Conservation (phyloP, 2,113 vertebrate species). For the Catagonus wagneri region DNA sequence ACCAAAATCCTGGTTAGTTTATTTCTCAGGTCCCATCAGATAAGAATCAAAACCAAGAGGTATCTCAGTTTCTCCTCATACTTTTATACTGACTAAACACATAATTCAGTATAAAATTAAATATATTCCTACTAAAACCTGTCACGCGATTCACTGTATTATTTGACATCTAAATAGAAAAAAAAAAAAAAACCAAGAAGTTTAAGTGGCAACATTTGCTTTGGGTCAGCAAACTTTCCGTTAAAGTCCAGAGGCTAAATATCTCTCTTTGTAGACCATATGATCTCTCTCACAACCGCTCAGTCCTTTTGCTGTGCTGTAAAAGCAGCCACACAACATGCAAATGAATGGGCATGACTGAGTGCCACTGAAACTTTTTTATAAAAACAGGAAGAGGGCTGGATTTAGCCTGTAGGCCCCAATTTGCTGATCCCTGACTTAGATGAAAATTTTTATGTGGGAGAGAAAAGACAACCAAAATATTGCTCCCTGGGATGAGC, state of each 20-base stretch:
- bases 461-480: neutral
- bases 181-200: constrained; percentile 19
- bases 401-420: neutral
- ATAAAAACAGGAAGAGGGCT: neutral
- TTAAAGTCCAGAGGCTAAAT: neutral
- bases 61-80: constrained; percentile 45
- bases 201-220: neutral
- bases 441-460: constrained; percentile 4
- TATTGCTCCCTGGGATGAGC: constrained; percentile 59
- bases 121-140: constrained; percentile 14
- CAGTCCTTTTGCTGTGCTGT: neutral
- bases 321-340: neutral
- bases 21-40: constrained; percentile 25
- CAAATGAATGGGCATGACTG: neutral
- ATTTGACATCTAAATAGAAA: constrained; percentile 54
- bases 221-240: constrained; percentile 42
- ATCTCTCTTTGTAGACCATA: neutral
- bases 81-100: constrained; percentile 49
- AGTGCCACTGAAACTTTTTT: neutral
- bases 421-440: neutral
- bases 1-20: constrained; percentile 23
- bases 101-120: constrained; percentile 62
- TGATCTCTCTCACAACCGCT: neutral
- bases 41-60: constrained; percentile 66
- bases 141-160: constrained; percentile 52